Evolutionary conservation across 2,888 invertebrate genomes (phyloP).

Genomic region (Heliconius aoede): DNA sequence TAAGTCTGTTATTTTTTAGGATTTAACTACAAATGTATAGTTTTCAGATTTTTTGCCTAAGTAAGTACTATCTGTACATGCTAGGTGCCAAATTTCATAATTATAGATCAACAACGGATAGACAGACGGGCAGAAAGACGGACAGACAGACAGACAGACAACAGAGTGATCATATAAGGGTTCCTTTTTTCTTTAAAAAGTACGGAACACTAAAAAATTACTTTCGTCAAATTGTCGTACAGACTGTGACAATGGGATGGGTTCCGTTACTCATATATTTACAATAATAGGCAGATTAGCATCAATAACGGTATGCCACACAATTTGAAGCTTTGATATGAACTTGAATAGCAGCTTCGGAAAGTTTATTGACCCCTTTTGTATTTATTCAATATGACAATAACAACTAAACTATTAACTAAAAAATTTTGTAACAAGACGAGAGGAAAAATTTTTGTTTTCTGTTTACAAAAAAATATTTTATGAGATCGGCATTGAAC

Average conservation of each 20-base stretch:
- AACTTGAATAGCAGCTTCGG: constrained; percentile 46
- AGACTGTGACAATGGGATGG: constrained; percentile 37
- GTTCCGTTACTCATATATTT: constrained; percentile 40
- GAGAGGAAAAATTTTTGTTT: background rate
- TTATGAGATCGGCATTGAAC: background rate
- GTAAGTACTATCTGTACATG: too few relatives aligned
- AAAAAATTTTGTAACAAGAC: background rate
- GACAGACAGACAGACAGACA: too few relatives aligned
- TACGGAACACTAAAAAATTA: too few relatives aligned
- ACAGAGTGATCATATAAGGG: too few relatives aligned
- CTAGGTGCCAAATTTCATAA: too few relatives aligned
- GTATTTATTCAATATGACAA: constrained; percentile 40
- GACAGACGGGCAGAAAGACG: too few relatives aligned
- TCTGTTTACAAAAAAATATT: background rate
- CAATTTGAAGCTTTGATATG: constrained; percentile 45
- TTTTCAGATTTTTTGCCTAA: too few relatives aligned
- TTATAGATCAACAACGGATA: too few relatives aligned
- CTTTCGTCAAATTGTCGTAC: constrained; percentile 17
- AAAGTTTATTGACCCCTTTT: constrained; percentile 58
- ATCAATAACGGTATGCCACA: constrained; percentile 44
- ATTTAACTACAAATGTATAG: too few relatives aligned
- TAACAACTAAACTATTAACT: background rate
- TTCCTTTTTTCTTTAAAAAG: too few relatives aligned
- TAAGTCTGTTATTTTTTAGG: too few relatives aligned
- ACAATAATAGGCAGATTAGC: constrained; percentile 41